Conservation (phyloP, 2,113 vertebrate species). For the Hippocampus abdominalis region DNA sequence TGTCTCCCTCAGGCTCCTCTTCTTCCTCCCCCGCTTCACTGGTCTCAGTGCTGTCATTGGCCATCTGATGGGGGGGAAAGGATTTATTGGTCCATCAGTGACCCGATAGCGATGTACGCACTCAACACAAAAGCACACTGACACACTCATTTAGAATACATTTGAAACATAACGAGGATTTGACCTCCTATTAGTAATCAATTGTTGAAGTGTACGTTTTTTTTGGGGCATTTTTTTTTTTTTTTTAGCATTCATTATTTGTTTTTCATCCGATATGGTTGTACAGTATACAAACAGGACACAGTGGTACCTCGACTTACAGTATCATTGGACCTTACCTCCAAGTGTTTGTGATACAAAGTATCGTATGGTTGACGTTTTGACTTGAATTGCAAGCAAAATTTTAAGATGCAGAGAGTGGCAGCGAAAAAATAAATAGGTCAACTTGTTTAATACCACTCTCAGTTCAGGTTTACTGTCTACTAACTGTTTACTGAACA, state of each 20-base stretch:
- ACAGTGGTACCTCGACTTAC: neutral
- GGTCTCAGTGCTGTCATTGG: conserved; percentile 97
- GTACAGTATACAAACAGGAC: neutral
- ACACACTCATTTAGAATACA: neutral
- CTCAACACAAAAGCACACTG: neutral
- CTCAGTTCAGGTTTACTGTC: no score
- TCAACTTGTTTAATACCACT: no score
- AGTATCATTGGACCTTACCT: no score
- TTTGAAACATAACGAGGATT: neutral
- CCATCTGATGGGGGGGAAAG: conserved; percentile 80
- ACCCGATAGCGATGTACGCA: neutral
- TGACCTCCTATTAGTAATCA: neutral
- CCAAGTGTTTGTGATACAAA: no score
- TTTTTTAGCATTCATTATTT: neutral
- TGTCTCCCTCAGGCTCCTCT: conserved; percentile 93
- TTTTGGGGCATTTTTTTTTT: neutral
- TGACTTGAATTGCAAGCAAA: no score
- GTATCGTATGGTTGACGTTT: no score
- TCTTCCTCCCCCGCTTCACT: conserved; percentile 97
- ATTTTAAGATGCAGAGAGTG: neutral
- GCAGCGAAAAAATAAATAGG: neutral
- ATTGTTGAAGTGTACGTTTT: neutral
- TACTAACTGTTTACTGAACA: no score
- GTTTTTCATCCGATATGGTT: neutral
- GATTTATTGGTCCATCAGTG: neutral